These are phyloP conservation scores for Pterocles orientalis DNA, from an alignment of 2,113 vertebrate genomes.

Conservation along the genomic window DNA sequence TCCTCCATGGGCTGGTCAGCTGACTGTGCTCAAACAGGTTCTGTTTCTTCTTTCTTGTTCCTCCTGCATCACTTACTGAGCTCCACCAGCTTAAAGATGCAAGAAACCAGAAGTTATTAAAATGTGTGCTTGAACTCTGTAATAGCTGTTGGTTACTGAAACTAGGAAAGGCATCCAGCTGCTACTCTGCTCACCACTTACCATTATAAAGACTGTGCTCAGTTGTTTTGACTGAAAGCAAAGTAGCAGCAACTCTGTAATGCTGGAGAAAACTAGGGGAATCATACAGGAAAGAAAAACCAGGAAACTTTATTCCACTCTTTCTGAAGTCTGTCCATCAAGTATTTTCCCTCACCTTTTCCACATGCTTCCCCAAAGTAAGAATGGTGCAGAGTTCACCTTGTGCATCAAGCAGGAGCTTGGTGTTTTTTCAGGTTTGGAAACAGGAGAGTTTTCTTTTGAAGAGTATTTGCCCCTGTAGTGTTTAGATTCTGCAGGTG, in stretches of 20 bases:
- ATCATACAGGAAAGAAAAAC: background rate
- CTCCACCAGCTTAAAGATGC: background rate
- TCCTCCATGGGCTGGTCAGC: background rate
- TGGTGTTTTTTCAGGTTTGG: background rate
- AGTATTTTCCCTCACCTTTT: background rate
- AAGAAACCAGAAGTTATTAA: background rate
- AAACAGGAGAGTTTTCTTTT: background rate
- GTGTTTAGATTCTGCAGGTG: background rate
- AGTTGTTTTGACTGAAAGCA: background rate
- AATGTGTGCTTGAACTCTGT: background rate
- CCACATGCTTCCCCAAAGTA: background rate
- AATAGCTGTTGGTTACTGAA: background rate
- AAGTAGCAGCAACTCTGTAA: background rate
- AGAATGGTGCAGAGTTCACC: background rate
- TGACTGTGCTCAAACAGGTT: background rate
- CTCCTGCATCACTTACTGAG: background rate
- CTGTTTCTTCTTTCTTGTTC: background rate
- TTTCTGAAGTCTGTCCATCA: background rate
- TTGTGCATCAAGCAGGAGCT: background rate
- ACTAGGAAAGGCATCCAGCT: background rate
- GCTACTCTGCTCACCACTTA: accelerated
- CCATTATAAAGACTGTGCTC: background rate
- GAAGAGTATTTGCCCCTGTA: background rate
- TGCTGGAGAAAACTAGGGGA: background rate
- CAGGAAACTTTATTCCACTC: background rate